Conservation (phyloP, 2,113 vertebrate genomes). For the Marmota flaviventris region DNA sequence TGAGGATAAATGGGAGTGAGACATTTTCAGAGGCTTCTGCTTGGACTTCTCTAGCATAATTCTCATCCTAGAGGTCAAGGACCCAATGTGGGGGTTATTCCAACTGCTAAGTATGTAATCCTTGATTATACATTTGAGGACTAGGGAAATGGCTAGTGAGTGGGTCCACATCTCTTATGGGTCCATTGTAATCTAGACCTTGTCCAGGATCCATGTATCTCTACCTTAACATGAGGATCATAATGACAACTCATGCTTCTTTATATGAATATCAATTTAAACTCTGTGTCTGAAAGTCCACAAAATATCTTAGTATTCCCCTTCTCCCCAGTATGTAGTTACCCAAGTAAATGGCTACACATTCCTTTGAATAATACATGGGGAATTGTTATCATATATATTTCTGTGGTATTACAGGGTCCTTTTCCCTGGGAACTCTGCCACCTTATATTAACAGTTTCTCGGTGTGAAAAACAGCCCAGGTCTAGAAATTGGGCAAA, state of each 20-base stretch:
- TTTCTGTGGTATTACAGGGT: not conserved
- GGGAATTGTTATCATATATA: not conserved
- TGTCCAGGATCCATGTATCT: not conserved
- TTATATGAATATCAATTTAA: not conserved
- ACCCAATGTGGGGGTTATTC: not conserved
- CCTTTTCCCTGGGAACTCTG: not conserved
- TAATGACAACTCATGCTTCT: not conserved
- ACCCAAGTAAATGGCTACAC: not conserved
- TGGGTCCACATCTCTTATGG: not conserved
- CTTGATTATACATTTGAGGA: not conserved
- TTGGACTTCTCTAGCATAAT: not conserved
- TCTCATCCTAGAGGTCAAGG: not conserved
- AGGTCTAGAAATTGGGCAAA: not conserved
- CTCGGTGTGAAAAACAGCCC: not conserved
- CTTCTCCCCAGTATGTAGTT: not conserved
- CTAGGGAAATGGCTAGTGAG: not conserved
- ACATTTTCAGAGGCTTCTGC: conserved; percentile 13
- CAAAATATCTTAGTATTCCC: not conserved
- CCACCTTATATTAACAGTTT: not conserved
- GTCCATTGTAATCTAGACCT: not conserved
- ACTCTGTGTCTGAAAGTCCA: not conserved
- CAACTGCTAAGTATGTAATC: not conserved
- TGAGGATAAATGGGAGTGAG: not conserved
- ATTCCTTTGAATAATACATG: not conserved
- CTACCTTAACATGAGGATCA: not conserved